Base-by-base conservation (phyloP, 2,113 vertebrate genomes). In the Hyla sarda region DNA sequence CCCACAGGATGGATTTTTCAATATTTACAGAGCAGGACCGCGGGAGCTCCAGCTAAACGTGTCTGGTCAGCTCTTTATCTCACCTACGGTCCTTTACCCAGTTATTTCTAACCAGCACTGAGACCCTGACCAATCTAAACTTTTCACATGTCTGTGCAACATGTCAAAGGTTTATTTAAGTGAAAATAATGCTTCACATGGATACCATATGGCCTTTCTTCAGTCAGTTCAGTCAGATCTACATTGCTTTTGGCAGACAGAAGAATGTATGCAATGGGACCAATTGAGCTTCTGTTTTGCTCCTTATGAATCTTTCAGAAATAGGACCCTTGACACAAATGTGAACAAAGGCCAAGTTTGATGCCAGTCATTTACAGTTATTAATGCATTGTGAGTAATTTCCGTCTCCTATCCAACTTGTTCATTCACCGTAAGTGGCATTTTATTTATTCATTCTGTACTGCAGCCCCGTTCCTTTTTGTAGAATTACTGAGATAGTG, bases 371-470 rank as follows among this genome's bases (percentile, higher is more conserved):
- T 23, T 3, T 56, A 65, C 25, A 28, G 65, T 19, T 69, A 21
- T 32, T 19, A 32, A 34, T 32, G 14, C 62, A 67, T 7, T 67
- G 30, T 67, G 4, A 41, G 41, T 48, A 13, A 47, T 25, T 74
- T 74, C 23, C 41, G 25, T 37, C 47, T n/a, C 7, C 4, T 47
- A 2, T 25, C 72, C 41, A 74, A 25, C 72, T 47, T 48, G 11
- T 74, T 74, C 23, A 47, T 71, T 32, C 41, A 41, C 67, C 34
- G 41, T 71, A 71, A 41, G 37, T 74, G 37, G 1, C 41, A 25
- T 47, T 47, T 74, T 74, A 74, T 74, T 74, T 47, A 74, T 48
- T 74, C 45, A 74, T 48, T 74, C 45, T 74, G 23, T 45, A 5
- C 71, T 73, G 23, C 37, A 73, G 10, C 37, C 37, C 16, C 19